Base-by-base conservation (phyloP, 2,888 invertebrate genomes). In the Timandra comae region DNA sequence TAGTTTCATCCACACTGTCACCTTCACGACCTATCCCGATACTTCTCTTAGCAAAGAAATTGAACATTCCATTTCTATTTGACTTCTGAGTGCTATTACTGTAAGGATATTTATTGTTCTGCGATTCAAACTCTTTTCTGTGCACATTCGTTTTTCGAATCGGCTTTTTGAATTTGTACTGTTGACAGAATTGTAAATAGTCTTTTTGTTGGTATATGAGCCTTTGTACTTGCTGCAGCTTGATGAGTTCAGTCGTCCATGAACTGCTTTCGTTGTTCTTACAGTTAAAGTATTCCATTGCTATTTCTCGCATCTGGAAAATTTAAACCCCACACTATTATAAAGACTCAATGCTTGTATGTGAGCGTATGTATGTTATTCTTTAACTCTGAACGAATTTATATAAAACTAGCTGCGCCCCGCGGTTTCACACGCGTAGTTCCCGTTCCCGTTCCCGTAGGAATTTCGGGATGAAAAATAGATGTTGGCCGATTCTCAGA, bases 301-400 rank as follows among this genome's bases (percentile, higher is more conserved):
- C 91, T 12, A 93, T 77, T 82, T 93, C 92, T 46, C 90, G 88
- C 27, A 94, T 62, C 94, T 93, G 66, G n/a, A n/a, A n/a, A n/a
- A n/a, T n/a, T n/a, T n/a, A n/a, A n/a, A n/a, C n/a, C n/a, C n/a
- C n/a, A n/a, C n/a, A n/a, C n/a, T n/a, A n/a, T n/a, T n/a, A n/a
- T n/a, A n/a, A n/a, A n/a, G n/a, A n/a, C n/a, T n/a, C n/a, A n/a
- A n/a, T n/a, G n/a, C n/a, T n/a, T n/a, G n/a, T n/a, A n/a, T n/a
- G n/a, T n/a, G n/a, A n/a, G n/a, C n/a, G n/a, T n/a, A n/a, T n/a
- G n/a, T n/a, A n/a, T n/a, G n/a, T n/a, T n/a, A n/a, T n/a, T n/a
- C n/a, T n/a, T n/a, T n/a, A n/a, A n/a, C n/a, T n/a, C n/a, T n/a
- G n/a, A n/a, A n/a, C n/a, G n/a, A n/a, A n/a, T n/a, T n/a, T n/a